Evolutionary conservation across 2,113 vertebrate species (phyloP).

Genomic region (Lampris incognitus): DNA sequence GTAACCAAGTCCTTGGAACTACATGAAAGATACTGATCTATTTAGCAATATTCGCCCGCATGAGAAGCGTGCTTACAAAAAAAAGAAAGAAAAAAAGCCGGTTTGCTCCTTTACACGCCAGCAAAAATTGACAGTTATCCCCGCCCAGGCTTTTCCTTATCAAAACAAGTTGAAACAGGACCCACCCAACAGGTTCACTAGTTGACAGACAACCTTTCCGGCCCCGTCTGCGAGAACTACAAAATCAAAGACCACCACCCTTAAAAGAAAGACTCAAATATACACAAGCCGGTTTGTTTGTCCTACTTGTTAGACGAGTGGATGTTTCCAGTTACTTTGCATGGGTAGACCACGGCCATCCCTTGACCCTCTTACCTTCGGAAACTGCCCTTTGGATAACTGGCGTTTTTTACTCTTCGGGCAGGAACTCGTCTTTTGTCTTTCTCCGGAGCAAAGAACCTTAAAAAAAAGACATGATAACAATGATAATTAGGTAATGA

Average conservation of each 20-base stretch:
- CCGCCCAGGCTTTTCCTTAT: slow-evolving; percentile 58
- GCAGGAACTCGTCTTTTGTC: not conserved
- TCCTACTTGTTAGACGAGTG: not conserved
- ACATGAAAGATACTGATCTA: slow-evolving; percentile 4
- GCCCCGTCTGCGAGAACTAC: slow-evolving; percentile 14
- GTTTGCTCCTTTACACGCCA: slow-evolving; percentile 26
- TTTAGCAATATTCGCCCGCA: not conserved
- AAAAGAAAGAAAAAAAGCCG: not conserved
- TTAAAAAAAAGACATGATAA: slow-evolving; percentile 2
- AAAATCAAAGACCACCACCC: slow-evolving; percentile 46
- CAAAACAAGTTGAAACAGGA: slow-evolving; percentile 73
- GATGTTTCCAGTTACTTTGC: not conserved
- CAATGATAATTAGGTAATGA: slow-evolving; percentile 29
- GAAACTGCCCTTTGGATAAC: no score
- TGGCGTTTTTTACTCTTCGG: not conserved
- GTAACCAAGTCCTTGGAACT: not conserved
- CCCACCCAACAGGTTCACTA: slow-evolving; percentile 74
- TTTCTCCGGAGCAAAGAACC: not conserved
- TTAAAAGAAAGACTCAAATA: slow-evolving; percentile 9
- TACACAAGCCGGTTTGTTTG: slow-evolving; percentile 1
- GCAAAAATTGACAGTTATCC: slow-evolving; percentile 62
- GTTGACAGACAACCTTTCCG: slow-evolving; percentile 22
- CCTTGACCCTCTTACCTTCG: not conserved
- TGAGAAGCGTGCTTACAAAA: slow-evolving; percentile 38
- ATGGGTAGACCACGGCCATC: not conserved